phyloP scores from a whole-genome alignment of 2,797 vertebrate species.

The Ceyx erithaca region DNA sequence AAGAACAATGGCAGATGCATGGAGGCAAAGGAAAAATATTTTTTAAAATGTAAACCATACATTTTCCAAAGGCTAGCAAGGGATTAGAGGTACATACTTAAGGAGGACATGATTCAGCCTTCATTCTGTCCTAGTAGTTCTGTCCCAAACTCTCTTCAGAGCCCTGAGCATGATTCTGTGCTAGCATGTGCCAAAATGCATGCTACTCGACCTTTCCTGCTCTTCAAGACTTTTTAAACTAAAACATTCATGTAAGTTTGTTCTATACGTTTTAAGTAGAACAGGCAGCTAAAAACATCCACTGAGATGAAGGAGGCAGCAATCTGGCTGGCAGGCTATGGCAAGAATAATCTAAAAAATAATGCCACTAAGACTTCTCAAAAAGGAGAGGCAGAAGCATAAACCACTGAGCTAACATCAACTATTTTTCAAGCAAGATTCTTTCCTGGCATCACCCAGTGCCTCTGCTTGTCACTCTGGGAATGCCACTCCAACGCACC shows the following conservation, averaged over 20 bases:
- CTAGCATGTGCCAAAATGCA: neutral
- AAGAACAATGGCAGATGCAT: neutral
- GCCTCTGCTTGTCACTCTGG: neutral
- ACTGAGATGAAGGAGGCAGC: neutral
- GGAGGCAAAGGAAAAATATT: neutral
- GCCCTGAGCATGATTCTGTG: neutral
- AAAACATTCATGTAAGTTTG: neutral
- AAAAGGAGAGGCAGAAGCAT: neutral
- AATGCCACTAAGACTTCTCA: neutral
- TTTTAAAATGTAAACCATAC: neutral
- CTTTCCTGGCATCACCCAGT: neutral
- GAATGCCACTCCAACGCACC: slow-evolving; percentile 67
- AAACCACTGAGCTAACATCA: neutral
- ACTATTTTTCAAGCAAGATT: slow-evolving; percentile 28
- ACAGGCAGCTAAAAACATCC: neutral
- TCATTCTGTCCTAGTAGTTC: neutral
- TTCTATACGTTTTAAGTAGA: neutral
- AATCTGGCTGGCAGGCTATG: neutral
- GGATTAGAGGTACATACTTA: neutral
- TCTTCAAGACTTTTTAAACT: neutral
- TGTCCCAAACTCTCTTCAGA: neutral
- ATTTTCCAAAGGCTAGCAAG: neutral
- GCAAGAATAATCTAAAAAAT: neutral
- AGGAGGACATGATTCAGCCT: neutral
- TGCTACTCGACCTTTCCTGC: neutral